Conservation (phyloP, 1,140 invertebrate species). For the Dufourea novaeangliae region DNA sequence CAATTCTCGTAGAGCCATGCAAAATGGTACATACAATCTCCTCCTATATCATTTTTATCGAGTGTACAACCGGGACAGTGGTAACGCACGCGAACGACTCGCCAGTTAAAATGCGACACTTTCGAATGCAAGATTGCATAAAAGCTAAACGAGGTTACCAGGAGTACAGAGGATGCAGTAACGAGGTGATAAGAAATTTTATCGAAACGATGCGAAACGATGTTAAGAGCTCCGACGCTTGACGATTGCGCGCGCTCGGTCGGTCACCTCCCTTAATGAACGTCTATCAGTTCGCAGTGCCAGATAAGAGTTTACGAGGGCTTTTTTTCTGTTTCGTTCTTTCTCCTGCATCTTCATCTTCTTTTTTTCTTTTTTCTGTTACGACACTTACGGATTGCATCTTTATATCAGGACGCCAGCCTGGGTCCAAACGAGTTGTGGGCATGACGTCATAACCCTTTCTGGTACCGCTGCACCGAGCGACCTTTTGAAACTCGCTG, state of each 20-base stretch:
- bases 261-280: conserved; percentile 58
- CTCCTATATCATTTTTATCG: no score
- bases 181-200: conserved; percentile 27
- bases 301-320: conserved; percentile 66
- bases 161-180: conserved; percentile 12
- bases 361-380: no score
- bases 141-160: conserved; percentile 1
- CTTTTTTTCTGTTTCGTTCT: conserved; percentile 25
- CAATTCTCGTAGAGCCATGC: no score
- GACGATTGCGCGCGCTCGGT: not conserved
- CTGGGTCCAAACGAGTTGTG: conserved; percentile 33
- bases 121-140: not conserved
- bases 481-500: conserved; percentile 25
- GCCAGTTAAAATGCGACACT: not conserved
- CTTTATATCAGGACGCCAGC: conserved; percentile 48
- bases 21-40: no score
- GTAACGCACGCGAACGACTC: not conserved
- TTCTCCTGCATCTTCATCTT: conserved; percentile 60
- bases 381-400: no score
- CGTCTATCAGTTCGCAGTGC: conserved; percentile 66
- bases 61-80: not conserved
- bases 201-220: conserved; percentile 15
- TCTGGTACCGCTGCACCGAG: conserved; percentile 50
- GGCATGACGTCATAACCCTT: conserved; percentile 66
- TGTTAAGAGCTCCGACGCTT: conserved; percentile 1